Conservation (phyloP, 2,888 invertebrate genomes). For the Penaeus monodon region DNA sequence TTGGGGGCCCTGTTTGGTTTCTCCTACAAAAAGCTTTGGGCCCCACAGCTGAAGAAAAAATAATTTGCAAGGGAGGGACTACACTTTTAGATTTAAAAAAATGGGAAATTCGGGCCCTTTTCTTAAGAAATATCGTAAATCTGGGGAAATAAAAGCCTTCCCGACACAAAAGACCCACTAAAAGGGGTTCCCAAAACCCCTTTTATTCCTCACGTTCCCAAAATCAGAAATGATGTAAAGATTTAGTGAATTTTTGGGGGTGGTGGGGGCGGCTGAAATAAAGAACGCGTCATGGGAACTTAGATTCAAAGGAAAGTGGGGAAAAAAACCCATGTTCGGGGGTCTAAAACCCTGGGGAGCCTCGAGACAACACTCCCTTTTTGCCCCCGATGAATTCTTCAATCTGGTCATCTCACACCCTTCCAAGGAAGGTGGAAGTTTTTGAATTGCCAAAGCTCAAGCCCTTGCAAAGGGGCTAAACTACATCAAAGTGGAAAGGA, state of each 20-base stretch:
- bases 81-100: no score
- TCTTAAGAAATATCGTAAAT: no score
- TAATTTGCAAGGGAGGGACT: no score
- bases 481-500: background rate
- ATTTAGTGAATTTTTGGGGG: constrained; percentile 24
- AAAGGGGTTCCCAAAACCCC: background rate
- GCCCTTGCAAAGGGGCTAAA: constrained; percentile 10
- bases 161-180: no score
- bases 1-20: background rate
- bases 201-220: background rate
- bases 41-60: background rate
- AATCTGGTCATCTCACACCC: constrained; percentile 20
- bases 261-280: constrained; percentile 28
- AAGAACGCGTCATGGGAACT: constrained; percentile 21
- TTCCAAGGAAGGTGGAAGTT: background rate
- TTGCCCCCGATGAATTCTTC: constrained; percentile 43
- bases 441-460: background rate
- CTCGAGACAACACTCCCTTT: constrained; percentile 26
- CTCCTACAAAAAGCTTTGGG: no score
- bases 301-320: constrained; percentile 13
- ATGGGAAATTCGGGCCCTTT: no score
- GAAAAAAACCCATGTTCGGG: constrained; percentile 22
- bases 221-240: background rate
- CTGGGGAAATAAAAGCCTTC: no score
- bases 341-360: constrained; percentile 10